phyloP scores from a whole-genome alignment of 2,113 vertebrate species.

The Grantiella picta region DNA sequence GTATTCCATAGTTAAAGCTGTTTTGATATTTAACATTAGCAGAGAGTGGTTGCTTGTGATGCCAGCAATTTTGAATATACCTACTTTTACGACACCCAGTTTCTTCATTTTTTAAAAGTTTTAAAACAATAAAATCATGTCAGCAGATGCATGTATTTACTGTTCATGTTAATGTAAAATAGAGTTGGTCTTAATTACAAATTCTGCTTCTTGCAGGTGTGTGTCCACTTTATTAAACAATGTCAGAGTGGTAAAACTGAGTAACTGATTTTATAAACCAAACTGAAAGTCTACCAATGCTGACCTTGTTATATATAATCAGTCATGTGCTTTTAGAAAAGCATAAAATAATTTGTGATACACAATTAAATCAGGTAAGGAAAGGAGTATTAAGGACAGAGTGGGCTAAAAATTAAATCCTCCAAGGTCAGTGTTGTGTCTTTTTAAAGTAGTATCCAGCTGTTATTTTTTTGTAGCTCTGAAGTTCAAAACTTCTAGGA shows the following conservation, averaged over 20 bases:
- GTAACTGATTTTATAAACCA: background rate
- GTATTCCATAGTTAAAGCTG: background rate
- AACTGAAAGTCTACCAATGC: background rate
- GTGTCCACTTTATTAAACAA: background rate
- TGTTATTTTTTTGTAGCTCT: background rate
- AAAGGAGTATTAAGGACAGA: background rate
- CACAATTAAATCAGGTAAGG: background rate
- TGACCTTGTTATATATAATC: background rate
- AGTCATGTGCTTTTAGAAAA: background rate
- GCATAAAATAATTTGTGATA: background rate
- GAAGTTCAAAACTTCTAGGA: background rate
- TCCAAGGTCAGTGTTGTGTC: background rate
- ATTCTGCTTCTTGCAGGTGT: background rate
- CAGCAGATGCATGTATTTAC: background rate
- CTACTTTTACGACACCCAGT: background rate
- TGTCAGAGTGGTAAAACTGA: background rate
- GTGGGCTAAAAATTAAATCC: background rate
- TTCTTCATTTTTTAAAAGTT: background rate
- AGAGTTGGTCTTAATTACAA: background rate
- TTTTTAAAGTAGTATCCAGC: background rate
- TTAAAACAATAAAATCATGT: background rate
- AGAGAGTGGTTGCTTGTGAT: background rate
- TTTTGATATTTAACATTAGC: background rate
- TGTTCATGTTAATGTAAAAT: background rate
- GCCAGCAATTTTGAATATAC: background rate